These are phyloP conservation scores for Phallusia fumigata DNA, from an alignment of 23 tunicate species.

Conservation along the genomic window DNA sequence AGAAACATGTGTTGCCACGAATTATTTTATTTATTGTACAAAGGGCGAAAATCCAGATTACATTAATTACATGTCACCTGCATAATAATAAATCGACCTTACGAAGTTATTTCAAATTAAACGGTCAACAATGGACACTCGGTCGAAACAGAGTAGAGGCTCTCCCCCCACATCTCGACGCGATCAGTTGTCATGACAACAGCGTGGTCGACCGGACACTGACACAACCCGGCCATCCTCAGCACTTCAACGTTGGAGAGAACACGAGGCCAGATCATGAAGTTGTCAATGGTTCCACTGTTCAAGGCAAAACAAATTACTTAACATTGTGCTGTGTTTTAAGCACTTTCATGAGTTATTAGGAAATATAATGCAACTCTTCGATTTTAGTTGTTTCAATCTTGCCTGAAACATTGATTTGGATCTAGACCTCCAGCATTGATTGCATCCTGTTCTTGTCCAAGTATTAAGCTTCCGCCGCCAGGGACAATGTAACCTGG, in stretches of 20 bases:
- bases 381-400: too few relatives aligned
- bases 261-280: slow-evolving; percentile 8
- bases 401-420: background rate
- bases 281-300: background rate
- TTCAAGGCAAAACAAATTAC: too few relatives aligned
- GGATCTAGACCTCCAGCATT: background rate
- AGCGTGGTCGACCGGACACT: slow-evolving; percentile 14
- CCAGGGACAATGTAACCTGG: background rate
- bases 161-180: slow-evolving; percentile 8
- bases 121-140: background rate
- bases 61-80: too few relatives aligned
- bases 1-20: too few relatives aligned
- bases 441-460: background rate
- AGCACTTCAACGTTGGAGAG: background rate
- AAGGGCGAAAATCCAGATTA: too few relatives aligned
- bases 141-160: background rate
- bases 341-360: too few relatives aligned
- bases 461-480: background rate
- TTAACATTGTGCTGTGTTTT: too few relatives aligned
- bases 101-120: too few relatives aligned
- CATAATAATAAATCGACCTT: too few relatives aligned
- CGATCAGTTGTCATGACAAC: slow-evolving; percentile 14
- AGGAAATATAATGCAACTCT: too few relatives aligned
- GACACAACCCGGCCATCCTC: background rate
- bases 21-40: too few relatives aligned